Conservation (phyloP, 1,140 invertebrate species). For the Drosophila nebulosa region DNA sequence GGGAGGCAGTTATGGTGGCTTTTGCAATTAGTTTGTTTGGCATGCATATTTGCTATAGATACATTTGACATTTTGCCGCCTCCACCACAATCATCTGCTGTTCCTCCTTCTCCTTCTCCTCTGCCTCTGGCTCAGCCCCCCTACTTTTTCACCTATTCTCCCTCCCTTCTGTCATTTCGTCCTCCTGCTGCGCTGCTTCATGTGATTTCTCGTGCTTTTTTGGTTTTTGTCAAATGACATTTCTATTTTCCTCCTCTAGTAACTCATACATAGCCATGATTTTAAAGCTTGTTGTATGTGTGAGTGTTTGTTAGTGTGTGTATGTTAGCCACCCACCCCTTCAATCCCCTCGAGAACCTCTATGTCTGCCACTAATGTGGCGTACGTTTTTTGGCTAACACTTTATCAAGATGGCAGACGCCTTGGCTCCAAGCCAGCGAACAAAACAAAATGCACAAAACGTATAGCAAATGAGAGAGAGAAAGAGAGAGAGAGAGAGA, state of each 20-base stretch:
- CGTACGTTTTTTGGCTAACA: constrained; percentile 78
- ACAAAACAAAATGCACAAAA: constrained; percentile 65
- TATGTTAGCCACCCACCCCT: constrained; percentile 12
- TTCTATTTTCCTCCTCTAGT: constrained; percentile 68
- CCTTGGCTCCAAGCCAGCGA: constrained; percentile 58
- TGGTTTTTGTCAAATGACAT: constrained; percentile 70
- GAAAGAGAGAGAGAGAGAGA: constrained; percentile 17
- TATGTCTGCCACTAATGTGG: constrained; percentile 71
- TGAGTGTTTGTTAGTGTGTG: background rate
- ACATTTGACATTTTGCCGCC: constrained; percentile 65
- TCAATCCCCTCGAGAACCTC: background rate
- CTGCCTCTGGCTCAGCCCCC: too few species aligned
- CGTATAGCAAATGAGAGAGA: constrained; percentile 39
- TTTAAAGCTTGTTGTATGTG: background rate
- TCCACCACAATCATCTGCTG: background rate
- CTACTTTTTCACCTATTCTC: background rate
- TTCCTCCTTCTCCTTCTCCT: background rate
- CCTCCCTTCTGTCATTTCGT: background rate
- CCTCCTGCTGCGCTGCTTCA: background rate
- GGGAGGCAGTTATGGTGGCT: constrained; percentile 34
- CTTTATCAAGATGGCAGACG: constrained; percentile 79
- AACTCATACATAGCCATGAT: constrained; percentile 48
- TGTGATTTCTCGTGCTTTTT: constrained; percentile 52
- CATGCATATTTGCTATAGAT: constrained; percentile 36
- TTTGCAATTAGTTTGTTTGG: constrained; percentile 75